phyloP scores from a whole-genome alignment of 2,888 invertebrate species.

The Cremastinae sp. region DNA sequence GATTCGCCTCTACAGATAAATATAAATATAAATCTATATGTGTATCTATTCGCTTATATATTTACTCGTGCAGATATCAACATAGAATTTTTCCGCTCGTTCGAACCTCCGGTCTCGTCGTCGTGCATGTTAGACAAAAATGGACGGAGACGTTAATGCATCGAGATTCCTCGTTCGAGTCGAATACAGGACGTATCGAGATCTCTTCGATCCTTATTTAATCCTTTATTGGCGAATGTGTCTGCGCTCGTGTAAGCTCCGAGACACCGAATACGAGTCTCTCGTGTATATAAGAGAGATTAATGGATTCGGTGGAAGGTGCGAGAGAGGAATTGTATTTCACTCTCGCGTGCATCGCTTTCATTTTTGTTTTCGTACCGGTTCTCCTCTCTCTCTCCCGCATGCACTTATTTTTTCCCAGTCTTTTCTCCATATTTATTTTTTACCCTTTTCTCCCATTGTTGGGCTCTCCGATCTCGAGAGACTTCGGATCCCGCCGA shows the following conservation, averaged over 20 bases:
- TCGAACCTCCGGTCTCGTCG: no score
- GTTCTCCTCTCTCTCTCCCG: slow-evolving; percentile 6
- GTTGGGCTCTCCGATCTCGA: neutral
- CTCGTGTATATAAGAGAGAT: slow-evolving; percentile 44
- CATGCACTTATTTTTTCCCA: neutral
- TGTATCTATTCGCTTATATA: no score
- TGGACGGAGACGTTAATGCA: slow-evolving; percentile 43
- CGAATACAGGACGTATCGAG: slow-evolving; percentile 45
- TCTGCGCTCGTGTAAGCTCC: neutral
- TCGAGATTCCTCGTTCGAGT: slow-evolving; percentile 15
- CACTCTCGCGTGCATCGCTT: slow-evolving; percentile 60
- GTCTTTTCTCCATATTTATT: slow-evolving; percentile 2
- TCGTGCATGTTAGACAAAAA: slow-evolving; percentile 54
- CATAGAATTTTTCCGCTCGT: no score
- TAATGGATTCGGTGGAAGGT: slow-evolving; percentile 59
- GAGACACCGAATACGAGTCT: no score
- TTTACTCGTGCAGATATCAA: no score
- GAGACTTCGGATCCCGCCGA: slow-evolving; percentile 12
- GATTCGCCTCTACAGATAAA: slow-evolving; percentile 42
- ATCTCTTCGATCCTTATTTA: slow-evolving; percentile 56
- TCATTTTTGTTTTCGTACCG: slow-evolving; percentile 17
- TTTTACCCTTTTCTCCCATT: neutral
- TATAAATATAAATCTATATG: slow-evolving; percentile 13
- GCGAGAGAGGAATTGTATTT: slow-evolving; percentile 62
- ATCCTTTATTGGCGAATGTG: slow-evolving; percentile 24